A percentile compares a stretch with the other conserved stretches of the same genome.
Conservation (phyloP, 2,113 vertebrate genomes). For the Pollachius pollachius region DNA sequence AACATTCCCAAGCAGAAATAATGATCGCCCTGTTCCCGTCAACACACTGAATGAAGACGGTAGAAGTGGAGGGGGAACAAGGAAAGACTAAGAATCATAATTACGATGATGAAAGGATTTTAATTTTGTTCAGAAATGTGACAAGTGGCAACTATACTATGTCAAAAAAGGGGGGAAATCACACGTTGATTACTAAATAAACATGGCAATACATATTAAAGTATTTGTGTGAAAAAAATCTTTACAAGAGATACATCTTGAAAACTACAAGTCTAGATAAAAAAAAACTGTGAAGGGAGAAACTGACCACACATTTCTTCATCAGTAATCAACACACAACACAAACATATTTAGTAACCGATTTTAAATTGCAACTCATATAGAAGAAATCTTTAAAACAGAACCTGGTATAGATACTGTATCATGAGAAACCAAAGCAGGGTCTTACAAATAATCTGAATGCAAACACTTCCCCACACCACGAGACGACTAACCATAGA, state of each 20-base stretch:
- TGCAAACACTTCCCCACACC: slow-evolving; percentile 11
- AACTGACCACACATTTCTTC: slow-evolving; percentile 1
- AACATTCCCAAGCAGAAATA: too few species aligned
- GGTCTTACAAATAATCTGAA: neutral
- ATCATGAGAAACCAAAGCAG: too few species aligned
- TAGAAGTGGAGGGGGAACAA: too few species aligned
- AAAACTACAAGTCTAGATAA: neutral
- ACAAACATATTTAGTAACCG: slow-evolving; percentile 32
- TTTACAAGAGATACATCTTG: neutral
- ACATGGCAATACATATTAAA: slow-evolving; percentile 39
- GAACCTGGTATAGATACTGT: too few species aligned
- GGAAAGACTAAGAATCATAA: too few species aligned
- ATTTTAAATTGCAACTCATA: slow-evolving; percentile 36
- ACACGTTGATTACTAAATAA: slow-evolving; percentile 29
- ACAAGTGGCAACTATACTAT: slow-evolving; percentile 49
- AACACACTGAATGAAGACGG: too few species aligned
- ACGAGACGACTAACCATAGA: slow-evolving; percentile 13
- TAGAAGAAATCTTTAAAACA: slow-evolving; percentile 31
- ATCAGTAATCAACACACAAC: slow-evolving; percentile 21
- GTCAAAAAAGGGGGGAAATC: slow-evolving; percentile 25
- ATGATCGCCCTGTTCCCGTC: too few species aligned
- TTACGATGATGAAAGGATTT: neutral
- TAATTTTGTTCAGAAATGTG: slow-evolving; percentile 25
- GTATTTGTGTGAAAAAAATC: slow-evolving; percentile 27
- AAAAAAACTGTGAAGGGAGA: slow-evolving; percentile 9